Evolutionary conservation across 2,888 invertebrate genomes (phyloP).

Genomic region (Imbricaverruca yamaguchii): DNA sequence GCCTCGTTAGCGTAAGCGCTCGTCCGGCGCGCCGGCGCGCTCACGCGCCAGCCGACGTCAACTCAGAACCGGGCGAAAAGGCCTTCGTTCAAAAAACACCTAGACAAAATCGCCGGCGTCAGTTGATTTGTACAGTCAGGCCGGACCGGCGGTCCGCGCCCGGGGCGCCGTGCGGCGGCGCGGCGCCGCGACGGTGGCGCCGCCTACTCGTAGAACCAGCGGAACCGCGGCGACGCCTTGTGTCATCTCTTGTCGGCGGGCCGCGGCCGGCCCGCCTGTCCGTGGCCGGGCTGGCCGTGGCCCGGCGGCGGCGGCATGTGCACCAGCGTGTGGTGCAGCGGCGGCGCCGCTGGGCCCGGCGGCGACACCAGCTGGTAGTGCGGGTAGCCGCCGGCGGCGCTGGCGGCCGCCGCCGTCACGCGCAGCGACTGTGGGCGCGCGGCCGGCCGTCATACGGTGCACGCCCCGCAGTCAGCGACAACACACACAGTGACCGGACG

Average conservation of each 20-base stretch:
- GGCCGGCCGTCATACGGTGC: constrained; percentile 32
- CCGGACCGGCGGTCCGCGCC: not conserved
- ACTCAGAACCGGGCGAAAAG: not conserved
- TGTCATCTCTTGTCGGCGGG: constrained; percentile 21
- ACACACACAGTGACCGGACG: too few relatives aligned
- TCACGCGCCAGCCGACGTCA: too few relatives aligned
- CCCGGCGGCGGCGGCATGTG: constrained; percentile 21
- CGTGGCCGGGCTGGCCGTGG: not conserved
- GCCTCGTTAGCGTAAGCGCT: too few relatives aligned
- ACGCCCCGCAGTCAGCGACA: too few relatives aligned
- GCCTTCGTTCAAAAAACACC: not conserved
- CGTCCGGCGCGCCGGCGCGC: too few relatives aligned
- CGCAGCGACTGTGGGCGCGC: constrained; percentile 47
- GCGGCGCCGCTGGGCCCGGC: constrained; percentile 28
- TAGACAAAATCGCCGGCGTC: not conserved
- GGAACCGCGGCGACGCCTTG: constrained; percentile 9
- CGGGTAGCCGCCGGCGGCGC: constrained; percentile 30
- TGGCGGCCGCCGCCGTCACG: constrained; percentile 37
- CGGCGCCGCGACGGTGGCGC: not conserved
- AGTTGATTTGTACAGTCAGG: not conserved
- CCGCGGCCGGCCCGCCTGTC: not conserved
- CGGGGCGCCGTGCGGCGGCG: not conserved
- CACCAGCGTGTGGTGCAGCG: constrained; percentile 10
- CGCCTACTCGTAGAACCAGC: constrained; percentile 16
- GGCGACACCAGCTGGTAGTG: constrained; percentile 36